Percentiles rank a stretch among this genome's conserved stretches.
Evolutionary conservation across 1,140 invertebrate genomes (phyloP).

Genomic region (Lepidostoma basale): DNA sequence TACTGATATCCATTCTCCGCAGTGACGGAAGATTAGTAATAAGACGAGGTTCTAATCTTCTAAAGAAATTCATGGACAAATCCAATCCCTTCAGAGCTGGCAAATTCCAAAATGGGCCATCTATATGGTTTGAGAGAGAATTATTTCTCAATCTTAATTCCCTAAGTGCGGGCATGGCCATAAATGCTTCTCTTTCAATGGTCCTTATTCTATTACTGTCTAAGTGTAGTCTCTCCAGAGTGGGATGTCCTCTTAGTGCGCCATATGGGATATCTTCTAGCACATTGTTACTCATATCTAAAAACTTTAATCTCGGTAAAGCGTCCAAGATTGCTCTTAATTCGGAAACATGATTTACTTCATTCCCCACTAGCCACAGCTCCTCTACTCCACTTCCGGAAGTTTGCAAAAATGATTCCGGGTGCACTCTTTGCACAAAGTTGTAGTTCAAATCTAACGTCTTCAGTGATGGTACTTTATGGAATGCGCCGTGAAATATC

Average conservation of each 20-base stretch:
- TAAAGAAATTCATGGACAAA: constrained; percentile 77
- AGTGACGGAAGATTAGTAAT: constrained; percentile 77
- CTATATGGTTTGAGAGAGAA: constrained; percentile 68
- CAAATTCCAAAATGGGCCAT: constrained; percentile 79
- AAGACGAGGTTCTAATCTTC: constrained; percentile 71
- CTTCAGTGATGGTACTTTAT: constrained; percentile 74
- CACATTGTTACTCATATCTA: constrained; percentile 78
- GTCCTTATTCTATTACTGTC: constrained; percentile 77
- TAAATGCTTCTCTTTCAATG: constrained; percentile 77
- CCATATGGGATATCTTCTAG: constrained; percentile 77
- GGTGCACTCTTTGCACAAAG: constrained; percentile 75
- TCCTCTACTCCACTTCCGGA: constrained; percentile 76
- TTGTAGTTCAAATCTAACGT: constrained; percentile 81
- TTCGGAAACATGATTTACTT: constrained; percentile 74
- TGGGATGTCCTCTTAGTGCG: constrained; percentile 75
- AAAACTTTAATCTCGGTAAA: constrained; percentile 74
- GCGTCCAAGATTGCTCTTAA: constrained; percentile 74
- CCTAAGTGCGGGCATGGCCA: constrained; percentile 79
- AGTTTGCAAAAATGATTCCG: constrained; percentile 78
- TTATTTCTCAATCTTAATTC: constrained; percentile 82
- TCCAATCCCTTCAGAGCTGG: constrained; percentile 82
- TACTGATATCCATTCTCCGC: constrained; percentile 77
- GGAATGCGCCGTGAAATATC: constrained; percentile 78
- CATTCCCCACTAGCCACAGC: constrained; percentile 75
- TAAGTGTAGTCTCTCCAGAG: constrained; percentile 78